Evolutionary conservation across 92 coral and sea anemone species (phyloP).

Genomic region (Blastomussa wellsi): DNA sequence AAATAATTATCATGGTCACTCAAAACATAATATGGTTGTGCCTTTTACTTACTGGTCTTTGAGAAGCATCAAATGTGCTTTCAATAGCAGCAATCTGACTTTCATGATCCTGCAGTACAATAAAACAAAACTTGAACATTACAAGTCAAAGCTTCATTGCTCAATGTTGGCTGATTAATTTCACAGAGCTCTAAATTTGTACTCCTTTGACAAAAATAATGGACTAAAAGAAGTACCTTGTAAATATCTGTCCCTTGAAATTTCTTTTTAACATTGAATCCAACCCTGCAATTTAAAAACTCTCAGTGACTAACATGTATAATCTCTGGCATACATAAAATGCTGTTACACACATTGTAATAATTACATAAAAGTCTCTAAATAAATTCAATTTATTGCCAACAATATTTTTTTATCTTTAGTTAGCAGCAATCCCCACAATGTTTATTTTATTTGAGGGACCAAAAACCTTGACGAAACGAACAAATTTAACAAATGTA

Average conservation of each 20-base stretch:
- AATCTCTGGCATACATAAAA: neutral
- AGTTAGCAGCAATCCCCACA: neutral
- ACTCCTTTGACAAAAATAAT: neutral
- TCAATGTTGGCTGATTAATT: neutral
- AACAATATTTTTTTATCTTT: neutral
- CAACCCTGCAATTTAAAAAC: slow-evolving; percentile 73
- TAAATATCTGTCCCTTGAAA: slow-evolving; percentile 94
- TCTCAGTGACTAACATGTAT: neutral
- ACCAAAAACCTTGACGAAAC: slow-evolving; percentile 5
- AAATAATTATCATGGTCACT: too few relatives aligned
- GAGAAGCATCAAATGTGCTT: slow-evolving; percentile 96
- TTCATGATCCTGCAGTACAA: slow-evolving; percentile 92
- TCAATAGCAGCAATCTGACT: slow-evolving; percentile 96
- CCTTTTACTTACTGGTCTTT: slow-evolving; percentile 83
- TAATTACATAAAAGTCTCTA: neutral
- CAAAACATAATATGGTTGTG: neutral
- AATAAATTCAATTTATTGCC: neutral
- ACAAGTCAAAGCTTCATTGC: neutral
- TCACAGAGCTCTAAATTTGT: neutral
- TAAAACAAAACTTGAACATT: neutral
- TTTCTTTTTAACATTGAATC: slow-evolving; percentile 90
- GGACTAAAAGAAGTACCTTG: slow-evolving; percentile 61
- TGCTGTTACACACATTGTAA: too few relatives aligned
- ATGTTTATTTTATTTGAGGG: neutral
- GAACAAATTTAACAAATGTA: neutral